phyloP scores from a whole-genome alignment of 2,797 vertebrate genomes.

The Phalanger gymnotis region DNA sequence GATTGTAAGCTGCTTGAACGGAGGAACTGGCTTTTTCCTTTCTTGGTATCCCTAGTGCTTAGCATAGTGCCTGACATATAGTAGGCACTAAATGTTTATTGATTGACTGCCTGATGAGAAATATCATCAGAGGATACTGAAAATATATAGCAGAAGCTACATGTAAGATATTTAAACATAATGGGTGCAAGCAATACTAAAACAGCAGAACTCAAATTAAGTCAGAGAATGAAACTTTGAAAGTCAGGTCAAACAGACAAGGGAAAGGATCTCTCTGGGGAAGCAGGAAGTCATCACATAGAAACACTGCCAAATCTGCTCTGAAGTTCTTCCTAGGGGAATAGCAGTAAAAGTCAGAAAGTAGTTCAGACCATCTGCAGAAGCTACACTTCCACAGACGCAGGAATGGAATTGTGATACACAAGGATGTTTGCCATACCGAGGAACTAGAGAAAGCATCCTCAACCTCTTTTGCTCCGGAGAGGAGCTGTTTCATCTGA shows the following conservation, averaged over 20 bases:
- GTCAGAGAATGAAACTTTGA: constrained; percentile 30
- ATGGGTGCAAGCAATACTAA: constrained; percentile 15
- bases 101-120: not conserved
- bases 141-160: not conserved
- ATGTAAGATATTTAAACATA: not conserved
- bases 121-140: not conserved
- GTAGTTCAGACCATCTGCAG: not conserved
- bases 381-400: not conserved
- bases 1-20: not conserved
- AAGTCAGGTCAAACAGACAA: not conserved
- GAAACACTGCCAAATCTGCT: not conserved
- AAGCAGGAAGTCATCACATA: not conserved
- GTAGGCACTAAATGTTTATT: not conserved
- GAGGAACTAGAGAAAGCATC: not conserved
- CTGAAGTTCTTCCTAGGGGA: not conserved
- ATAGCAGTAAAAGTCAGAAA: constrained; percentile 5
- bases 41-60: not conserved
- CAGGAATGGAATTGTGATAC: not conserved
- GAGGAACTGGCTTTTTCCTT: not conserved
- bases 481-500: not conserved
- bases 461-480: not conserved
- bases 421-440: not conserved
- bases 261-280: constrained; percentile 6
- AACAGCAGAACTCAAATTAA: constrained; percentile 37
- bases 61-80: not conserved